Base-by-base conservation (phyloP, 1,140 invertebrate genomes). In the Rhopalosiphum maidis region DNA sequence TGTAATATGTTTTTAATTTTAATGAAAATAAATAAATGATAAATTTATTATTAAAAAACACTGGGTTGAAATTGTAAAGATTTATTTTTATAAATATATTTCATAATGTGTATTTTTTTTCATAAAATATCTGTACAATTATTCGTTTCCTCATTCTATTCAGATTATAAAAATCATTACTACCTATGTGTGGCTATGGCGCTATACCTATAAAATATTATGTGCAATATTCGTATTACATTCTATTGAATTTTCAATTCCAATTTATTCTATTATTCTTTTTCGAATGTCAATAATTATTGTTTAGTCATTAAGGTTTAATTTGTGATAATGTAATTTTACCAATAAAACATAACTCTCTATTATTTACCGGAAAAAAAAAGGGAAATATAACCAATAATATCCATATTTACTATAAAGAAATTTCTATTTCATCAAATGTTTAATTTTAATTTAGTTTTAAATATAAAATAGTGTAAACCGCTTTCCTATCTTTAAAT, bases 271-370 rank as follows among this genome's bases (percentile, higher is more conserved):
- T 90, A 7, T 90, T 90, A 41, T 90, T 90, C 2, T 60, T 41
- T 90, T 90, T 90, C 60, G 51, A 90, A 60, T 90, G 88, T 55
- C 25, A 60, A 37, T 30, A 90, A 60, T 41, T 90, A 41, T 90
- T 90, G 88, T 90, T 90, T 41, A 90, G 51, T 90, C 54, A 90
- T 88, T 88, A 51, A 51, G 48, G 21, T 88, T 48, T 35, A 54
- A 54, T 88, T 88, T 88, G 9, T 35, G 54, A 21, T 37, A 87
- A n/a, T 48, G 22, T 25, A 15, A 86, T 88, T 48, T 88, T 51
- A 51, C 35, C 51, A 51, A 3, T 86, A 86, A 43, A 88, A 88
- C 48, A 23, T 51, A 88, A 88, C 86, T 88, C 43, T 86, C 86
- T 88, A 88, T 54, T 88, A 37, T 51, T 88, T 86, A 30, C 18